Evolutionary conservation across 2,113 vertebrate genomes (phyloP).

Genomic region (Tangachromis dhanisi): DNA sequence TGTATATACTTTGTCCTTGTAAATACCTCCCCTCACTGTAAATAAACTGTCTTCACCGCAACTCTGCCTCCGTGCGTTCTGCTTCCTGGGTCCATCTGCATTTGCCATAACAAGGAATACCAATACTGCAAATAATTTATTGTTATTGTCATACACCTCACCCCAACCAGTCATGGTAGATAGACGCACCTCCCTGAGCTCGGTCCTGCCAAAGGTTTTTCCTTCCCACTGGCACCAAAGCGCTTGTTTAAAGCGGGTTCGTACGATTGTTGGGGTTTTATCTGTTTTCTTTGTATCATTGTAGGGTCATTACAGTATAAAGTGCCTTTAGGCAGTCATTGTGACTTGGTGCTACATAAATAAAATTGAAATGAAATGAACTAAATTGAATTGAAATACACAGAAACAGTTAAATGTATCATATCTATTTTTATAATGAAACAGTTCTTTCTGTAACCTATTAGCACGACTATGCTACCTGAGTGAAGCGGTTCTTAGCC

Average conservation of each 20-base stretch:
- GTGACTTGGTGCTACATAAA: not conserved
- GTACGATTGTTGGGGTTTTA: not conserved
- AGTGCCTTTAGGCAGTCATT: not conserved
- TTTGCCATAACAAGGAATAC: no score
- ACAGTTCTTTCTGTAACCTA: not conserved
- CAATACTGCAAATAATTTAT: not conserved
- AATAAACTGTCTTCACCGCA: no score
- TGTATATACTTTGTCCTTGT: no score
- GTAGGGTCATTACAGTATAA: not conserved
- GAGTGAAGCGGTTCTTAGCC: conserved; percentile 86
- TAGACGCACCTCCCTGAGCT: not conserved
- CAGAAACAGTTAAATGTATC: not conserved
- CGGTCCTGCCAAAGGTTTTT: not conserved
- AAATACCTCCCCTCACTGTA: no score
- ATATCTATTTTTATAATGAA: not conserved
- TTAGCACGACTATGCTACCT: conserved; percentile 58
- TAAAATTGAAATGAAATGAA: not conserved
- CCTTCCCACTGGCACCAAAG: not conserved
- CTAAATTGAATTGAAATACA: not conserved
- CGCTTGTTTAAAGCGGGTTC: not conserved
- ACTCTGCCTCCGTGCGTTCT: no score
- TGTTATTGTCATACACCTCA: not conserved
- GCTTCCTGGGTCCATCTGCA: no score
- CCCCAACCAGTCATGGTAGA: not conserved
- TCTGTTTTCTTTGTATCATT: not conserved